phyloP scores from a whole-genome alignment of 2,113 vertebrate genomes.

The Peromyscus polionotus region DNA sequence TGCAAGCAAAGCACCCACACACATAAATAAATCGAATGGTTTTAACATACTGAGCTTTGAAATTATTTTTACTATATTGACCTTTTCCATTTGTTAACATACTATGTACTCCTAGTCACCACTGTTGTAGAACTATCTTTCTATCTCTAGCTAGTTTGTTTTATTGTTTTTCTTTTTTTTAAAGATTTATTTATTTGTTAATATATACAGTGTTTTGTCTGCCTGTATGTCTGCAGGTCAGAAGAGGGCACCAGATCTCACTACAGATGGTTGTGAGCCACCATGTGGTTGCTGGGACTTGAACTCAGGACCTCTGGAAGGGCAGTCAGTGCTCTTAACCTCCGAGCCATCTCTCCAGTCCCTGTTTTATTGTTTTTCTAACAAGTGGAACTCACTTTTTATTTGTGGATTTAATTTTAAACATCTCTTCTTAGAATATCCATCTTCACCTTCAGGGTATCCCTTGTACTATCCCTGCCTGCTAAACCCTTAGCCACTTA shows the following conservation, averaged over 20 bases:
- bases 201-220: too few species aligned
- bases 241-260: too few species aligned
- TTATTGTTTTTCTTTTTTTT: not conserved
- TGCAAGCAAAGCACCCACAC: not conserved
- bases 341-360: too few species aligned
- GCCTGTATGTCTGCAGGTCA: too few species aligned
- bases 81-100: slow-evolving; percentile 15
- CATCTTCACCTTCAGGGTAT: not conserved
- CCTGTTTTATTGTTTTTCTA: slow-evolving; percentile 7
- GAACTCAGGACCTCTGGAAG: too few species aligned
- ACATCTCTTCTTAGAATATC: not conserved
- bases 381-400: not conserved
- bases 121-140: not conserved
- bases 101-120: not conserved
- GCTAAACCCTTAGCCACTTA: not conserved
- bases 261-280: too few species aligned
- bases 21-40: not conserved
- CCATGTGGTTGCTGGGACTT: too few species aligned
- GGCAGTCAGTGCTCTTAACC: too few species aligned
- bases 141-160: not conserved
- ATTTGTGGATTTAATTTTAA: slow-evolving; percentile 11
- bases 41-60: slow-evolving; percentile 26
- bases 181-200: too few species aligned
- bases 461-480: not conserved
- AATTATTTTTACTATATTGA: not conserved